Base-by-base conservation (phyloP, 23 tunicate genomes). In the Styela clava region DNA sequence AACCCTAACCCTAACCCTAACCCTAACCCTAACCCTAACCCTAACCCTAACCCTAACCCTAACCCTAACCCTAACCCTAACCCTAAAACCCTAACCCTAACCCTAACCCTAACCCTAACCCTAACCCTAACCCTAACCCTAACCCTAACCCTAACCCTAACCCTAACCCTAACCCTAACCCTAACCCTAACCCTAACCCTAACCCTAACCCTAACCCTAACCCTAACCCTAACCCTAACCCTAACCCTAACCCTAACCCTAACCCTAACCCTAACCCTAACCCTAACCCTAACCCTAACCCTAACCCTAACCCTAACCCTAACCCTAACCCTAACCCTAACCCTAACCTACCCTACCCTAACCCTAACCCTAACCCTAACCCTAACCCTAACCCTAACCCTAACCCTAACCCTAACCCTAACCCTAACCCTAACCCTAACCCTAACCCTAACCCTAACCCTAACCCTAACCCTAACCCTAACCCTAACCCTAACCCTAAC, bases 391-490 rank as follows among this genome's bases (percentile, higher is more conserved):
- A 78, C 82, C 82, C 82, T 67, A 64, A 78, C 78, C 82, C 82
- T 67, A 78, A 64, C 78, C 78, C 82, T 31, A n/a, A 74, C 82
- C 82, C 82, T 78, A 78, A 78, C 82, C 82, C 82, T 78, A 63
- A 78, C 78, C 82, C 82, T 64, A 63, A 78, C 78, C 82, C 82
- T 78, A 78, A 78, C 82, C 82, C 82, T 78, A 78, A 78, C 82
- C 82, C 82, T 78, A 78, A 78, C 82, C 82, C 82, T 78, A 78
- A 78, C 82, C 82, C 79, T 78, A 78, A 78, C 82, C 82, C 82
- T 78, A 78, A 78, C 82, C 82, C 82, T 78, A 78, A 78, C 82
- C 82, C 82, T 78, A 78, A 78, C 82, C 82, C 82, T 78, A 78
- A 78, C 82, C 82, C 82, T 78, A 78, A 78, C 82, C 82, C 79